Conservation (phyloP, 2,113 vertebrate genomes). For the Perca fluviatilis region DNA sequence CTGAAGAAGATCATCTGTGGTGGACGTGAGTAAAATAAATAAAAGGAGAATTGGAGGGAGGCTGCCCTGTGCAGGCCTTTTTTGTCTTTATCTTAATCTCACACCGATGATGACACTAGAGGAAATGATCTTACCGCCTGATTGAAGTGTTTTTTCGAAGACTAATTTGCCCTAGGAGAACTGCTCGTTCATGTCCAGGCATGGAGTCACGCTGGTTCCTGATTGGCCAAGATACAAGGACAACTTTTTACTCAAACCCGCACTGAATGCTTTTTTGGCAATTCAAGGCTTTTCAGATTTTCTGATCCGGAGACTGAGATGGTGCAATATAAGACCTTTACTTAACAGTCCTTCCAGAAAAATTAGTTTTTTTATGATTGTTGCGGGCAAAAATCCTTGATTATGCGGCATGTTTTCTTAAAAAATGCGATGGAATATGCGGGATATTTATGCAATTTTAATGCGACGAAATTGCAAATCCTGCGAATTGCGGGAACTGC, state of each 20-base stretch:
- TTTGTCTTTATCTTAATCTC: too few relatives aligned
- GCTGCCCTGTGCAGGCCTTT: neutral
- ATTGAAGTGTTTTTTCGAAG: conserved; percentile 8
- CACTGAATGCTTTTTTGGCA: neutral
- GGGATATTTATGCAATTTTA: too few relatives aligned
- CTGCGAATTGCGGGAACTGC: too few relatives aligned
- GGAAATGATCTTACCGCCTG: neutral
- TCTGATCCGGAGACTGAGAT: too few relatives aligned
- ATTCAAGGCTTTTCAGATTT: too few relatives aligned
- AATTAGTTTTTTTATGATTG: too few relatives aligned
- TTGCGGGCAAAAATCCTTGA: too few relatives aligned
- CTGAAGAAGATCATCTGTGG: neutral
- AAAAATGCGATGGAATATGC: too few relatives aligned
- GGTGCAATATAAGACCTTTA: too few relatives aligned
- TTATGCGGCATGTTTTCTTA: too few relatives aligned
- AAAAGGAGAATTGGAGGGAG: neutral
- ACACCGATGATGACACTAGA: conserved; percentile 1
- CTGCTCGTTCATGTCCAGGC: neutral
- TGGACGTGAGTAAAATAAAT: neutral
- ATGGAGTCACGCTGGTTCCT: neutral
- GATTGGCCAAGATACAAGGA: neutral
- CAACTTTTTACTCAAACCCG: neutral
- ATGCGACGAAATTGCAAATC: too few relatives aligned
- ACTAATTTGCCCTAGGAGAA: neutral
- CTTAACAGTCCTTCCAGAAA: too few relatives aligned